Conservation (phyloP, 2,113 vertebrate genomes). For the Cyprinodon tularosa region DNA sequence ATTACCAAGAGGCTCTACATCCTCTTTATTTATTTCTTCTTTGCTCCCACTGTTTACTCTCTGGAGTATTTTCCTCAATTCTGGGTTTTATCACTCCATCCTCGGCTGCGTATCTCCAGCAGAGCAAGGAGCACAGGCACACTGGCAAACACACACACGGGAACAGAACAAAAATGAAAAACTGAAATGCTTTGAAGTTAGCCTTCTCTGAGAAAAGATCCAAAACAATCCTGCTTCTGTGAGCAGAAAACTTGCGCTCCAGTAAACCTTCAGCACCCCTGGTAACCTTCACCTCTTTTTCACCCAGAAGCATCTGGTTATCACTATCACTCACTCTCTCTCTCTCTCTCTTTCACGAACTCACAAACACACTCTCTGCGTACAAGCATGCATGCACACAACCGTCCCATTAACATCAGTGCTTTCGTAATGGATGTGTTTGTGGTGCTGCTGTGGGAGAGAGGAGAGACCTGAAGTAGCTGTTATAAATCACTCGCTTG, state of each 20-base stretch:
- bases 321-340: conserved; percentile 37
- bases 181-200: conserved; percentile 19
- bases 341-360: background rate
- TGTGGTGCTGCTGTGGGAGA: conserved; percentile 76
- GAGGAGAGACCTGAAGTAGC: conserved; percentile 73
- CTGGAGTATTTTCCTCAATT: conserved; percentile 62
- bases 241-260: conserved; percentile 17
- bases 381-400: conserved; percentile 35
- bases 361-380: background rate
- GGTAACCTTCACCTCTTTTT: conserved; percentile 72
- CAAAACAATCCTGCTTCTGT: conserved; percentile 24
- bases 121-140: conserved; percentile 9
- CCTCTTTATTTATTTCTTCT: conserved; percentile 70
- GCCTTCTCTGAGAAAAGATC: conserved; percentile 21
- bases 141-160: conserved; percentile 7
- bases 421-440: conserved; percentile 82
- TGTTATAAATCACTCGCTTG: conserved; percentile 81
- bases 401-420: conserved; percentile 76
- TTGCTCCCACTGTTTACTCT: conserved; percentile 66
- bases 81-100: conserved; percentile 57
- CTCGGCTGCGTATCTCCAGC: conserved; percentile 26
- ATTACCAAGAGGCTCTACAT: conserved; percentile 63
- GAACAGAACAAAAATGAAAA: background rate
- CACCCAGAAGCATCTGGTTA: conserved; percentile 69
- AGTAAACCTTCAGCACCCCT: conserved; percentile 49